A percentile compares a stretch with the other conserved stretches of the same genome.
Evolutionary conservation across 1,140 invertebrate genomes (phyloP).

Genomic region (Berghia stephanieae): DNA sequence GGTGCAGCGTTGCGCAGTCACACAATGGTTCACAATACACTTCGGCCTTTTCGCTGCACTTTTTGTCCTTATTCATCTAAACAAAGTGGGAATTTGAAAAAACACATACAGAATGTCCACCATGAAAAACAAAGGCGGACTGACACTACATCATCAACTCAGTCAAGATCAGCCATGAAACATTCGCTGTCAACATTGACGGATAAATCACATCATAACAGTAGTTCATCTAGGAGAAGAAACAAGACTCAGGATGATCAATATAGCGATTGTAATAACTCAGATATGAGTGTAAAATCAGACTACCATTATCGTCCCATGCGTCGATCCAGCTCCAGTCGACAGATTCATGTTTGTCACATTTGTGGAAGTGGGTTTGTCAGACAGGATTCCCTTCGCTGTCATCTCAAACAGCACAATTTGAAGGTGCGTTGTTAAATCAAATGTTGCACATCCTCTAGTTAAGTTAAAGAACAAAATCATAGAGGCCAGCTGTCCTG

Average conservation of each 20-base stretch:
- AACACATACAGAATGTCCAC: constrained; percentile 53
- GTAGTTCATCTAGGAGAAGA: neutral
- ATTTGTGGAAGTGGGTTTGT: constrained; percentile 61
- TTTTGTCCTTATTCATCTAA: constrained; percentile 61
- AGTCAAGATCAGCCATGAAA: neutral
- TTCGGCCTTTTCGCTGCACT: constrained; percentile 63
- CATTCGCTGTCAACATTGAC: neutral
- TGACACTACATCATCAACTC: neutral
- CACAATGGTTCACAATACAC: constrained; percentile 66
- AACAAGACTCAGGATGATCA: constrained; percentile 35
- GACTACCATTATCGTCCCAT: no score
- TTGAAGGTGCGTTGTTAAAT: constrained; percentile 31
- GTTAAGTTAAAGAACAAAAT: neutral
- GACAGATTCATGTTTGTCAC: constrained; percentile 51
- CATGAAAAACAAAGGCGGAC: constrained; percentile 37
- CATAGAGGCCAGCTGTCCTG: neutral
- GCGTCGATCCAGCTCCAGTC: constrained; percentile 33
- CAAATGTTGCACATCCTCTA: no score
- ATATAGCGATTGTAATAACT: neutral
- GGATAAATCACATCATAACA: neutral
- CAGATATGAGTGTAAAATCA: neutral
- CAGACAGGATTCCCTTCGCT: constrained; percentile 60
- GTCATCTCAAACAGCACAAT: constrained; percentile 60
- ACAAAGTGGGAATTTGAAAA: constrained; percentile 52
- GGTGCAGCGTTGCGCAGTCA: constrained; percentile 60